Evolutionary conservation across 2,113 vertebrate genomes (phyloP).

Genomic region (Halcyon malimbica): DNA sequence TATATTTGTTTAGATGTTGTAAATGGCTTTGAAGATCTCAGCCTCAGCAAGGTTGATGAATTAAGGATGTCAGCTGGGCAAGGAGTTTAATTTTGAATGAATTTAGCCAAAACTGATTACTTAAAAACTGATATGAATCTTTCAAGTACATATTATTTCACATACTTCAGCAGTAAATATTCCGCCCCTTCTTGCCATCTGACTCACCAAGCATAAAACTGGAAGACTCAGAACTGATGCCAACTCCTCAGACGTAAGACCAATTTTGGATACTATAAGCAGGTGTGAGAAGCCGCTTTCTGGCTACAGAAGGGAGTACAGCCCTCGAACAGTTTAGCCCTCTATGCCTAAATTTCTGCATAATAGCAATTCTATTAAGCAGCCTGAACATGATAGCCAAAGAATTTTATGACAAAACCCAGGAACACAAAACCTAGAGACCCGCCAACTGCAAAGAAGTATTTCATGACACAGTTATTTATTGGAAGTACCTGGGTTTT

Average conservation of each 20-base stretch:
- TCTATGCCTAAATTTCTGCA: background rate
- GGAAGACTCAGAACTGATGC: background rate
- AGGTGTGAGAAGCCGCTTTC: background rate
- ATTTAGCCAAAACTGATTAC: constrained; percentile 4
- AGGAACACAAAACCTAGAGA: background rate
- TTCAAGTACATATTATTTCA: constrained; percentile 4
- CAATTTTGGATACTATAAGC: background rate
- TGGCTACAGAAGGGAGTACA: background rate
- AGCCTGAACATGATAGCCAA: background rate
- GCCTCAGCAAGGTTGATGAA: constrained; percentile 4
- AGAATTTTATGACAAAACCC: background rate
- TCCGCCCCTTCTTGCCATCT: background rate
- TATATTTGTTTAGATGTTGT: background rate
- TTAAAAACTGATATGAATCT: background rate
- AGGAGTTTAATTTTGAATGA: constrained; percentile 21
- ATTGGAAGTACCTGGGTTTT: background rate
- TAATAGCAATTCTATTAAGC: background rate
- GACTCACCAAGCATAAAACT: background rate
- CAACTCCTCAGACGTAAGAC: background rate
- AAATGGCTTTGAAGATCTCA: background rate
- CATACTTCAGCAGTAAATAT: background rate
- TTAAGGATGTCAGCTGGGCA: constrained; percentile 15
- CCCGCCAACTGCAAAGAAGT: background rate
- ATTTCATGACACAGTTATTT: background rate
- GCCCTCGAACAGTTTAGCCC: background rate